Base-by-base conservation (phyloP, 1,140 invertebrate species). In the Pseudomyrmex dendroicus region DNA sequence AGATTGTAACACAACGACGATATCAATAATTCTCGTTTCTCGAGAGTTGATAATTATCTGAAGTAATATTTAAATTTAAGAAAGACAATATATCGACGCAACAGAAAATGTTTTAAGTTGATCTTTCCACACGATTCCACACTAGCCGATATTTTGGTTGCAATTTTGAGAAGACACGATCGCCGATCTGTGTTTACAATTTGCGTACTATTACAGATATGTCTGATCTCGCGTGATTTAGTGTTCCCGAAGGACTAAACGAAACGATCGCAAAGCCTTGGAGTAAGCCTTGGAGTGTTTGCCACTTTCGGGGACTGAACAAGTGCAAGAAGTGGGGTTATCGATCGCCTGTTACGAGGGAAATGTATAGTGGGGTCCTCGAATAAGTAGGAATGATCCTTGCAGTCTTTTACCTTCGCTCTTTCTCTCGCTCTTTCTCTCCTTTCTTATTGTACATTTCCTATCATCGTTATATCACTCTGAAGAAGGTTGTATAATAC, bases 401-500 rank as follows among this genome's bases (percentile, higher is more conserved):
- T 5, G 3, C 9, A 35, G 9, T n/a, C n/a, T 72, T 72, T 72
- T 15, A 57, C 35, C 3, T 35, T 7, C 5, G 35, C 5, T 35
- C 35, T 35, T 35, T 35, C 35, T 35, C 35, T 35, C 5, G 35
- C 35, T 35, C 35, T 35, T 35, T 35, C 2, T 35, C 35, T 35
- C 0, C 0, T 35, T 35, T 35, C 5, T 35, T 35, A 35, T 35
- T 35, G 0, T 35, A 7, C 35, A 35, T 15, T 66, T 54, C 17
- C 73, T 25, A 22, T 46, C 63, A 66, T 48, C 20, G 50, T 93
- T 93, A 90, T 90, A 77, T 93, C 90, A 93, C 64, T 78, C 7
- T 84, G 73, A 85, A 85, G 87, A 92, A 91, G 90, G 85, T 91
- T 91, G 87, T 88, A 89, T 88, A 92, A 93, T 89, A 61, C 13